Evolutionary conservation across 1,140 invertebrate genomes (phyloP).

Genomic region (Physella acuta): DNA sequence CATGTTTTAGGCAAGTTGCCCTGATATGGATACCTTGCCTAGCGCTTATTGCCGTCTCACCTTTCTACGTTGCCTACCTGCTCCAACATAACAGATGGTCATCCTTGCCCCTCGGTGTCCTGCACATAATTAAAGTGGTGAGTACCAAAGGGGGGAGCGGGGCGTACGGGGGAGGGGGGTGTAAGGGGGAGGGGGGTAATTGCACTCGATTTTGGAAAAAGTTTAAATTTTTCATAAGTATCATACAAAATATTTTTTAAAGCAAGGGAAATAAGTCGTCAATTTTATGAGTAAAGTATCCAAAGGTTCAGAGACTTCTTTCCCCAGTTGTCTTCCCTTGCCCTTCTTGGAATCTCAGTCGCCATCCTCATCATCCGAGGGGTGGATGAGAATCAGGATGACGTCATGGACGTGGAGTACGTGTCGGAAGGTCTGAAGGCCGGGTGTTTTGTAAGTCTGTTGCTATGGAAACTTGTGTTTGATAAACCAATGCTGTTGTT

Average conservation of each 20-base stretch:
- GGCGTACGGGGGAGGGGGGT: too few species aligned
- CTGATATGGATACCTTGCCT: slow-evolving; percentile 83
- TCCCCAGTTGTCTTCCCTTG: slow-evolving; percentile 2
- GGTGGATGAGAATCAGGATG: not conserved
- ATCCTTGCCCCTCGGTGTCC: not conserved
- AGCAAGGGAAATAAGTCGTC: too few species aligned
- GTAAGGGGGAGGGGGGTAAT: too few species aligned
- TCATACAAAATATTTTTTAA: too few species aligned
- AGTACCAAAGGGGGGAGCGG: too few species aligned
- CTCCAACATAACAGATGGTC: too few species aligned
- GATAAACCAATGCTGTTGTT: not conserved
- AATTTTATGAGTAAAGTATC: too few species aligned
- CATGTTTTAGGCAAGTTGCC: slow-evolving; percentile 65
- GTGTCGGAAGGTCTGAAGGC: slow-evolving; percentile 13
- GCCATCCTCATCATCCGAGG: slow-evolving; percentile 6
- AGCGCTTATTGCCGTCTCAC: slow-evolving; percentile 64
- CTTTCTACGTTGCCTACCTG: not conserved
- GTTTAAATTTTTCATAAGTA: too few species aligned
- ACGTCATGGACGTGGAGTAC: not conserved
- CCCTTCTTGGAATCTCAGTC: not conserved
- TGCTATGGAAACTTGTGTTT: too few species aligned
- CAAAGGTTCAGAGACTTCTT: not conserved
- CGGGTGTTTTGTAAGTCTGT: slow-evolving; percentile 4
- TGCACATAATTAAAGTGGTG: not conserved
- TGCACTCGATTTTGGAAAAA: too few species aligned